A percentile compares a stretch with the other conserved stretches of the same genome.
Conservation (phyloP, 2,113 vertebrate species). For the Oophaga pumilio region DNA sequence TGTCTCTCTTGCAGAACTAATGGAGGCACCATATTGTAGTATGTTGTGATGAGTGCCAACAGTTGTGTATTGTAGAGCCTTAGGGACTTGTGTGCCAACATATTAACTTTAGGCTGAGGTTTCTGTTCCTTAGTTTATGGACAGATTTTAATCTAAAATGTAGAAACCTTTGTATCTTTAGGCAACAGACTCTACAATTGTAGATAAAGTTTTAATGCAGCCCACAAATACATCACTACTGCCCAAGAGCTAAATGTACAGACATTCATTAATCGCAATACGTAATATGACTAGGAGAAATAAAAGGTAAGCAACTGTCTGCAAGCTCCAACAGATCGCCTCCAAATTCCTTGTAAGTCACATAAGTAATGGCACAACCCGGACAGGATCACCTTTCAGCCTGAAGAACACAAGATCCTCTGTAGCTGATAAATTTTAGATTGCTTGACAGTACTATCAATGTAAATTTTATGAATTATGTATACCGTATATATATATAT, state of each 20-base stretch:
- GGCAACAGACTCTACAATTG: background rate
- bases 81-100: background rate
- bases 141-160: background rate
- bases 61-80: background rate
- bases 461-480: background rate
- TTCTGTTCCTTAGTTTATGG: too few relatives aligned
- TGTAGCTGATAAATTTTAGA: background rate
- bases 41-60: background rate
- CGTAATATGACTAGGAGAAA: background rate
- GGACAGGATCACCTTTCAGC: background rate
- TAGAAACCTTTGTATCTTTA: background rate
- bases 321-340: background rate
- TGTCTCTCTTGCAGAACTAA: too few relatives aligned
- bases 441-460: background rate
- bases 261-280: background rate
- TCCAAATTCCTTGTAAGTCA: background rate
- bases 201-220: background rate
- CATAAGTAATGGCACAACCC: background rate
- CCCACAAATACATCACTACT: background rate
- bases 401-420: background rate
- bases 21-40: background rate
- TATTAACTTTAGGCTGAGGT: background rate
- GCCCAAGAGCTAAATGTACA: background rate
- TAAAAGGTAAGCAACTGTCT: background rate
- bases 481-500: too few relatives aligned